phyloP scores from a whole-genome alignment of 2,888 invertebrate genomes.

The Carabus problematicus region DNA sequence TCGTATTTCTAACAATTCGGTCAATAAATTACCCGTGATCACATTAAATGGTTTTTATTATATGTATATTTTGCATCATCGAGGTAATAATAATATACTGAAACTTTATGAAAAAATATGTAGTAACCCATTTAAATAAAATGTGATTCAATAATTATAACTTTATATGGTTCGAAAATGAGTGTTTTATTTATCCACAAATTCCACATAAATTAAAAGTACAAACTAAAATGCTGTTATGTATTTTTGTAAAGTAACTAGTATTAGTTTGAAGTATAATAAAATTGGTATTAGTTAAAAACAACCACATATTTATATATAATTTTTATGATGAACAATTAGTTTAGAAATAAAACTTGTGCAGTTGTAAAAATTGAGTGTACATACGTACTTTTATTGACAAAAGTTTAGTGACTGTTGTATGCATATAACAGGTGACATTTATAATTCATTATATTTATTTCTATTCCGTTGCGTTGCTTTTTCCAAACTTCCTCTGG shows the following conservation, averaged over 20 bases:
- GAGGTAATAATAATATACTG: too few relatives aligned
- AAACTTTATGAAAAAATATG: background rate
- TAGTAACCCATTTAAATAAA: constrained; percentile 6
- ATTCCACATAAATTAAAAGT: background rate
- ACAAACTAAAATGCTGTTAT: constrained; percentile 2
- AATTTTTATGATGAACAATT: too few relatives aligned
- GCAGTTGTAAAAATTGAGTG: background rate
- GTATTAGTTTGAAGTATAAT: background rate
- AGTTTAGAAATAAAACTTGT: background rate
- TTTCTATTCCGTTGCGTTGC: constrained; percentile 51
- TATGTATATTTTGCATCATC: too few relatives aligned
- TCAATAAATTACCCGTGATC: too few relatives aligned
- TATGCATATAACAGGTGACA: background rate
- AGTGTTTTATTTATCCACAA: background rate
- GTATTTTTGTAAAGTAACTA: background rate
- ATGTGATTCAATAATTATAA: constrained; percentile 33
- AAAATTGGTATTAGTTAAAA: background rate
- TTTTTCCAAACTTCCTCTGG: constrained; percentile 66
- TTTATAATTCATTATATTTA: constrained; percentile 34
- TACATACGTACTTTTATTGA: background rate
- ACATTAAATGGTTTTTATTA: too few relatives aligned
- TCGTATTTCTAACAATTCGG: too few relatives aligned
- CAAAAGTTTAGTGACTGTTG: constrained; percentile 5
- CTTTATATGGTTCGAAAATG: constrained; percentile 23
- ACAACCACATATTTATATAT: too few relatives aligned